Evolutionary conservation across 2,797 vertebrate genomes (phyloP).

Genomic region (Austrolebias charrua): DNA sequence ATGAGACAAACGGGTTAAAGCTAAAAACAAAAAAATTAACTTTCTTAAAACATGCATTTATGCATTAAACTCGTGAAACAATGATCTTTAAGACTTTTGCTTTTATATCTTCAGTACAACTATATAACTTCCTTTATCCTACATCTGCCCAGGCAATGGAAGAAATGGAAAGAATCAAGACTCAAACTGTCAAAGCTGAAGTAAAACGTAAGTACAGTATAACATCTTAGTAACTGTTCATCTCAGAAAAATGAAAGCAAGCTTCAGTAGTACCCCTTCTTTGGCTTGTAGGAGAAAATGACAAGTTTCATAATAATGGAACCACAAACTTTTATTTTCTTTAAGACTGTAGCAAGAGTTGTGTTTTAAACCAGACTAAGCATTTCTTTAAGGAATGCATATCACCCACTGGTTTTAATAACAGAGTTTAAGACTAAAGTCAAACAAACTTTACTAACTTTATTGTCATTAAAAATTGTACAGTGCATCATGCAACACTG

Average conservation of each 20-base stretch:
- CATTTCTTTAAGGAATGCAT: background rate
- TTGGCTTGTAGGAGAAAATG: background rate
- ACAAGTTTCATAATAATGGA: background rate
- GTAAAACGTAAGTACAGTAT: constrained; percentile 72
- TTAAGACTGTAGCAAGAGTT: background rate
- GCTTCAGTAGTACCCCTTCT: background rate
- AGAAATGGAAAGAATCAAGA: constrained; percentile 87
- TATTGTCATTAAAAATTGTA: too few species aligned
- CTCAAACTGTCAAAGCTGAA: constrained; percentile 73
- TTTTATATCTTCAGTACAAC: background rate
- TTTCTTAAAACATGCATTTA: too few species aligned
- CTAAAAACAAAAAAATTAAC: too few species aligned
- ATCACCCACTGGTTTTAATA: too few species aligned
- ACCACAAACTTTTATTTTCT: too few species aligned
- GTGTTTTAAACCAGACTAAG: background rate
- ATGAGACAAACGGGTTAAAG: too few species aligned
- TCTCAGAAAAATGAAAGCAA: too few species aligned
- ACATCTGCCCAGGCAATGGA: constrained; percentile 80
- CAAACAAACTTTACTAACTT: too few species aligned
- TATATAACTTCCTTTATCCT: background rate
- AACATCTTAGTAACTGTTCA: background rate
- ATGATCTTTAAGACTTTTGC: background rate
- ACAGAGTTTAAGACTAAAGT: too few species aligned
- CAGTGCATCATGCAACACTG: too few species aligned
- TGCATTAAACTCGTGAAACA: too few species aligned